Evolutionary conservation across 2,797 vertebrate genomes (phyloP).

Genomic region (Moxostoma hubbsi): DNA sequence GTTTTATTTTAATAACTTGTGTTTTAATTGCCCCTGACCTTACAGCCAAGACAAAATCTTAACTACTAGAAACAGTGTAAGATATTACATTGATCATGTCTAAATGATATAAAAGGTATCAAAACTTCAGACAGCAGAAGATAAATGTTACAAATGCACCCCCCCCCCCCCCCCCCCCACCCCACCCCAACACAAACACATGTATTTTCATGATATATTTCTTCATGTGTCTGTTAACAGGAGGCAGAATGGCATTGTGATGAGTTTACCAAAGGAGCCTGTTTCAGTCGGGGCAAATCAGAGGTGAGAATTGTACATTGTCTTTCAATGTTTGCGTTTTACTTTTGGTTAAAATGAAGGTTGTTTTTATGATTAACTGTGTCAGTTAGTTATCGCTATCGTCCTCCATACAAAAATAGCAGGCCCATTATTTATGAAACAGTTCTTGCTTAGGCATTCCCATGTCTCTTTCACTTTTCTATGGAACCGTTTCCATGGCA

Average conservation of each 20-base stretch:
- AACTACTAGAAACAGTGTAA: no score
- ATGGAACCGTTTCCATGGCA: neutral
- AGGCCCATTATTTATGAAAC: conserved; percentile 27
- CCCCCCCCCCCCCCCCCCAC: no score
- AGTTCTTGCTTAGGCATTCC: conserved; percentile 26
- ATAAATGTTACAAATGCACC: no score
- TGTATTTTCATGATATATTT: conserved; percentile 16
- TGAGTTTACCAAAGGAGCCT: conserved; percentile 92
- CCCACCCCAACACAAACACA: no score
- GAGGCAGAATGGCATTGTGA: conserved; percentile 94
- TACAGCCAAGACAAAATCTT: no score
- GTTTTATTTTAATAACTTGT: no score
- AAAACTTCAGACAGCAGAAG: no score
- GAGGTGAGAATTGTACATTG: conserved; percentile 79
- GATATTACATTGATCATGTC: no score
- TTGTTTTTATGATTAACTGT: conserved; percentile 27
- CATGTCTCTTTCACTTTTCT: neutral
- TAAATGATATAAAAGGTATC: no score
- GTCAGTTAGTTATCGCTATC: conserved; percentile 9
- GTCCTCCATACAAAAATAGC: conserved; percentile 16
- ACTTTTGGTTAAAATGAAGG: conserved; percentile 1
- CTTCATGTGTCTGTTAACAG: conserved; percentile 69
- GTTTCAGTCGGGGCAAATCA: conserved; percentile 96
- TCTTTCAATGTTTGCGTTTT: neutral
- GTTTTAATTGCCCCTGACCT: no score